Percentiles rank a stretch among this genome's conserved stretches.
Evolutionary conservation across 2,888 invertebrate genomes (phyloP).

Genomic region (Zygaena filipendulae): DNA sequence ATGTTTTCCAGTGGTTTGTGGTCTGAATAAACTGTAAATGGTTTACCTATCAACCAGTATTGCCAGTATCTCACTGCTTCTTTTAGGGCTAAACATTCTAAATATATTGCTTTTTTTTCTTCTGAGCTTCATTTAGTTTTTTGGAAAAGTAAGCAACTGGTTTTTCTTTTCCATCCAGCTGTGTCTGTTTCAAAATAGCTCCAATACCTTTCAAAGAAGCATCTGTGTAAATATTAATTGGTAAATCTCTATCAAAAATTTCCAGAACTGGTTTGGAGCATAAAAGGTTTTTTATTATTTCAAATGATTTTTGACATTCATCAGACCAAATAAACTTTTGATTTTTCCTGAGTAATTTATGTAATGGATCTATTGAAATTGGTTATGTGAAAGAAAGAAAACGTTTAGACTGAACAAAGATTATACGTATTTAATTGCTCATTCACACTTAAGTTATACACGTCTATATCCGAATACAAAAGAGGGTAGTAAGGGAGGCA

Average conservation of each 20-base stretch:
- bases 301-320: slow-evolving; percentile 14
- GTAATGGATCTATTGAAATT: too few species aligned
- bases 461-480: too few species aligned
- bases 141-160: slow-evolving; percentile 17
- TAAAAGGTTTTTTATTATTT: slow-evolving; percentile 12
- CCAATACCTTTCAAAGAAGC: slow-evolving; percentile 17
- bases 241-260: slow-evolving; percentile 18
- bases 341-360: slow-evolving; percentile 1
- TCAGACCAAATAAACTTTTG: slow-evolving; percentile 6
- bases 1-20: slow-evolving; percentile 17
- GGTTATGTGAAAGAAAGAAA: too few species aligned
- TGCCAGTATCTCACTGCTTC: slow-evolving; percentile 19
- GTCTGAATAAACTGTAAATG: slow-evolving; percentile 16
- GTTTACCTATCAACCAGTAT: slow-evolving; percentile 16
- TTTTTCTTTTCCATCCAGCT: slow-evolving; percentile 13
- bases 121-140: slow-evolving; percentile 14
- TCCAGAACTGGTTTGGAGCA: slow-evolving; percentile 15
- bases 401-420: too few species aligned
- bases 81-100: slow-evolving; percentile 16
- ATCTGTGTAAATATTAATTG: slow-evolving; percentile 20
- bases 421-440: too few species aligned
- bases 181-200: slow-evolving; percentile 17
- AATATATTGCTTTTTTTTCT: slow-evolving; percentile 15
- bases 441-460: too few species aligned
- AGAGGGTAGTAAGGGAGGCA: too few species aligned